These are phyloP conservation scores for Vanessa cardui DNA, from an alignment of 2,888 invertebrate species.

Conservation along the genomic window DNA sequence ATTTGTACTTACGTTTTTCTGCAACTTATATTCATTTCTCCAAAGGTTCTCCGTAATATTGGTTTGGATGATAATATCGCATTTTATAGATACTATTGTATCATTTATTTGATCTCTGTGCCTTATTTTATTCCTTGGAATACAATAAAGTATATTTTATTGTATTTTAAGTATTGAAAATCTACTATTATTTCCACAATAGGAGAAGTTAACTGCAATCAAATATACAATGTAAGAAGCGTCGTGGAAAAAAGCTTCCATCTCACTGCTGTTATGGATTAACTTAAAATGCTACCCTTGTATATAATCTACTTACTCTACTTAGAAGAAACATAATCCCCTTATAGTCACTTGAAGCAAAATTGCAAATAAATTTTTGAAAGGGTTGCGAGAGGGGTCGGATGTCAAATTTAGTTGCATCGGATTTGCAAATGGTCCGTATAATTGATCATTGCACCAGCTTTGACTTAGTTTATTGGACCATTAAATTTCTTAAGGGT, in stretches of 20 bases:
- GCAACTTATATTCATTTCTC: too few species aligned
- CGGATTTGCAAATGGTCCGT: slow-evolving; percentile 18
- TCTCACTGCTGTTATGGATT: background rate
- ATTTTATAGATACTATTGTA: too few species aligned
- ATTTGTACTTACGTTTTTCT: too few species aligned
- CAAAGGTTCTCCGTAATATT: too few species aligned
- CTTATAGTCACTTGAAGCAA: slow-evolving; percentile 18
- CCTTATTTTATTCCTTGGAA: too few species aligned
- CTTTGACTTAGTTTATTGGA: slow-evolving; percentile 6
- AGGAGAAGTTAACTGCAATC: background rate
- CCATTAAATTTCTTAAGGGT: slow-evolving; percentile 9
- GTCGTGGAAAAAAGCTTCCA: background rate
- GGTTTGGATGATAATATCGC: too few species aligned
- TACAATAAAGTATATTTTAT: too few species aligned
- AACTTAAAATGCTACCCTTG: background rate
- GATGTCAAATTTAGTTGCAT: slow-evolving; percentile 21
- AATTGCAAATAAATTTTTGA: slow-evolving; percentile 17
- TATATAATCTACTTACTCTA: background rate
- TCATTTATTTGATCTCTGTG: too few species aligned
- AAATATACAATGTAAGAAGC: background rate
- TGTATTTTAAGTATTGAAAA: too few species aligned
- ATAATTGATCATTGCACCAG: slow-evolving; percentile 22
- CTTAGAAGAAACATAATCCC: slow-evolving; percentile 15
- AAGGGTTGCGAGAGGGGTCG: slow-evolving; percentile 3
- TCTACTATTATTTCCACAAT: too few species aligned